Conservation (phyloP, 2,888 invertebrate genomes). For the Eledone cirrhosa region DNA sequence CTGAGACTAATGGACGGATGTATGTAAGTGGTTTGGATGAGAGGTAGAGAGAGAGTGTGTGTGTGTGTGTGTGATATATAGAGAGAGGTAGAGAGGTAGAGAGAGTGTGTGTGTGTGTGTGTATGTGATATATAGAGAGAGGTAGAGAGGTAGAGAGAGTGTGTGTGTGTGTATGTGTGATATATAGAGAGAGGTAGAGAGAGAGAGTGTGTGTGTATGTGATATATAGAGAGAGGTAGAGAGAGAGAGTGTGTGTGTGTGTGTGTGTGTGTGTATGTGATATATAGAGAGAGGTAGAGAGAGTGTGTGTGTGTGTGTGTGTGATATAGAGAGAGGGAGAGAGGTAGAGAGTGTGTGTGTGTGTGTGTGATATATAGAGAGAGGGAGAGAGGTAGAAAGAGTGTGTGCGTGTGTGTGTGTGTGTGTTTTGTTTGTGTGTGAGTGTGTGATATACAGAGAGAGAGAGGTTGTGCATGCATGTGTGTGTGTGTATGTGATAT, state of each 20-base stretch:
- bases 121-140: no score
- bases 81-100: not conserved
- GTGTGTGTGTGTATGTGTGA: no score
- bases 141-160: no score
- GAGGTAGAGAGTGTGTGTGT: no score
- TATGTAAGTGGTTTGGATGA: not conserved
- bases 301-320: no score
- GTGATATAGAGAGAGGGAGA: no score
- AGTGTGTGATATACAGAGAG: no score
- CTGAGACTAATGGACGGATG: not conserved
- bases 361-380: no score
- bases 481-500: not conserved
- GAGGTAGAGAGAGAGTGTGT: not conserved
- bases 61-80: not conserved
- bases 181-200: not conserved
- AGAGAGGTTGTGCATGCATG: not conserved
- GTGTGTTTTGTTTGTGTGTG: no score
- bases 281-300: not conserved
- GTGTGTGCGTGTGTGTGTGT: no score
- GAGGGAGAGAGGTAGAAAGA: no score
- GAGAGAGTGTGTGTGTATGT: slow-evolving; percentile 4
- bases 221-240: not conserved
- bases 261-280: not conserved
- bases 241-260: not conserved
- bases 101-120: not conserved